A percentile compares a stretch with the other conserved stretches of the same genome.
These are phyloP conservation scores for Chamaedrilus cognettii DNA, from an alignment of 2,888 invertebrate genomes.

Conservation along the genomic window DNA sequence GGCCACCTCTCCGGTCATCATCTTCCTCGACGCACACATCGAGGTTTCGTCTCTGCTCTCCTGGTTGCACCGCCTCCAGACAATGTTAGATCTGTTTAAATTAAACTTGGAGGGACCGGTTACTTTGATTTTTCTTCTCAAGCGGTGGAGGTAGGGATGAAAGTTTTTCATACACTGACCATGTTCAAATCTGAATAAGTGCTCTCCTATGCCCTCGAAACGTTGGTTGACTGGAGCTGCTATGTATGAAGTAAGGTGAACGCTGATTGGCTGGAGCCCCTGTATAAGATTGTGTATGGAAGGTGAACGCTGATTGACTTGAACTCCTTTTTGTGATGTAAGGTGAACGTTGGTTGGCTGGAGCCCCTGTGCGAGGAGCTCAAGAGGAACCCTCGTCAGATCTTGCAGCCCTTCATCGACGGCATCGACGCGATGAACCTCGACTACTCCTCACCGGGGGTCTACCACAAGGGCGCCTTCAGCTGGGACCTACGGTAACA, in stretches of 20 bases:
- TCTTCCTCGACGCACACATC: slow-evolving; percentile 40
- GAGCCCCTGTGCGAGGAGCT: slow-evolving; percentile 37
- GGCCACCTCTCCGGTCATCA: slow-evolving; percentile 26
- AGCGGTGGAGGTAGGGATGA: too few relatives aligned
- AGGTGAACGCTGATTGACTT: background rate
- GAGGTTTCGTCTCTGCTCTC: too few relatives aligned
- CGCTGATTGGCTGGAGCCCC: slow-evolving; percentile 40
- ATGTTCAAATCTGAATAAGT: too few relatives aligned
- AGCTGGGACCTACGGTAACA: slow-evolving; percentile 40
- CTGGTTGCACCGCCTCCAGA: too few relatives aligned
- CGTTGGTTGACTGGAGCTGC: background rate
- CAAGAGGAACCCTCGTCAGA: slow-evolving; percentile 31
- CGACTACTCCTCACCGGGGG: slow-evolving; percentile 30
- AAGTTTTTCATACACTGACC: too few relatives aligned
- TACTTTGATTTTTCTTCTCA: too few relatives aligned
- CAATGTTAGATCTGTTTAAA: too few relatives aligned
- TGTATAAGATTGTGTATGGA: too few relatives aligned
- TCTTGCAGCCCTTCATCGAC: slow-evolving; percentile 41
- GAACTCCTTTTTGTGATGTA: slow-evolving; percentile 20
- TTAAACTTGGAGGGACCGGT: too few relatives aligned
- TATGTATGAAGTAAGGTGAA: slow-evolving; percentile 31
- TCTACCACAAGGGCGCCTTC: slow-evolving; percentile 36
- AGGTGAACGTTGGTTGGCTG: slow-evolving; percentile 39
- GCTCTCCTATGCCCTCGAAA: too few relatives aligned
- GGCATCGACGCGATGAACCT: slow-evolving; percentile 36